Percentiles rank a stretch among this genome's conserved stretches.
phyloP scores from a whole-genome alignment of 2,113 vertebrate genomes.

The Sciurus niger region DNA sequence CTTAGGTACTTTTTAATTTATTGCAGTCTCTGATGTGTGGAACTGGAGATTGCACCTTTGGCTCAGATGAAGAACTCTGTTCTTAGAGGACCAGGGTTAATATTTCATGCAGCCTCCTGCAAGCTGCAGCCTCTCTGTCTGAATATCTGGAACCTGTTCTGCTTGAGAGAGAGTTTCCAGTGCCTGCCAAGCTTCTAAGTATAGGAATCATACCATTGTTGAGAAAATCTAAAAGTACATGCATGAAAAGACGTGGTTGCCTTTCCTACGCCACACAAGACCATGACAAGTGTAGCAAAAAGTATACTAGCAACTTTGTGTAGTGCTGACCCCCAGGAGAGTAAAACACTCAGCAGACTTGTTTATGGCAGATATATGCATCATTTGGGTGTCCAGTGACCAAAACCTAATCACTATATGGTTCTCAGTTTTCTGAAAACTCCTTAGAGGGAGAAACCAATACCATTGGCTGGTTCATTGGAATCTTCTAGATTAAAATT shows the following conservation, averaged over 20 bases:
- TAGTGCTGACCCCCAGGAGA: constrained; percentile 31
- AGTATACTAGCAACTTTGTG: neutral
- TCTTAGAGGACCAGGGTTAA: constrained; percentile 23
- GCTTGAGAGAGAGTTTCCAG: constrained; percentile 26
- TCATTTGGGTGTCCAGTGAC: constrained; percentile 43
- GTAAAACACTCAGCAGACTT: neutral
- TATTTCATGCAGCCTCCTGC: neutral
- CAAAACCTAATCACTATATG: constrained; percentile 1
- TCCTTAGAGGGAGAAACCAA: constrained; percentile 9
- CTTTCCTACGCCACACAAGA: neutral
- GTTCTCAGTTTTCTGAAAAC: constrained; percentile 43
- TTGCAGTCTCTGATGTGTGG: neutral
- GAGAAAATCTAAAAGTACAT: neutral
- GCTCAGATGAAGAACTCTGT: neutral
- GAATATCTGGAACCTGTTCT: neutral
- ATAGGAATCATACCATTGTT: constrained; percentile 3
- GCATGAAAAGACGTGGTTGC: constrained; percentile 12
- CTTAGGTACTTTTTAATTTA: neutral
- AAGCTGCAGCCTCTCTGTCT: neutral
- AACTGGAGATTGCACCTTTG: neutral
- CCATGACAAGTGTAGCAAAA: neutral
- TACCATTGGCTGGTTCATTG: neutral
- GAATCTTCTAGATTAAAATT: constrained; percentile 40
- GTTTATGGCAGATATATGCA: neutral
- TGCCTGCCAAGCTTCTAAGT: neutral